Base-by-base conservation (phyloP, 2,888 invertebrate species). In the Stenolophus ochropezus region DNA sequence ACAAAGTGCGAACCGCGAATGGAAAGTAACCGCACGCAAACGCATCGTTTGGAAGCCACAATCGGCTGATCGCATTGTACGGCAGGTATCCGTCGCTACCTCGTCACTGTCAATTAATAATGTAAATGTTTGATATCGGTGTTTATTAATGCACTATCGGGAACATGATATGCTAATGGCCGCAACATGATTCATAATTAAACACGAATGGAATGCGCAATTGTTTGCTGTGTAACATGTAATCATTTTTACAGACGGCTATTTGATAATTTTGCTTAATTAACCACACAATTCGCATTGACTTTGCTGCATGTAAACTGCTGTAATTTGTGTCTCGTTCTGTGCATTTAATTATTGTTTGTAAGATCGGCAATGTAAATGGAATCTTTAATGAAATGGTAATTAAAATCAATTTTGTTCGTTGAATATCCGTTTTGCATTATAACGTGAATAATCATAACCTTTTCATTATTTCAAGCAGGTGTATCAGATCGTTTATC, bases 51-150 rank as follows among this genome's bases (percentile, higher is more conserved):
- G n/a, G n/a, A 6, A 25, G 4, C 61, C 61, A 25, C 61, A 61
- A 61, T 61, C 61, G 25, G 4, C 14, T 3, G 23, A 61, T 61
- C 61, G 61, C 23, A 23, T 61, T 61, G 61, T 61, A n/a, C 61
- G 25, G 51, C 61, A 61, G 61, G 61, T 61, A 73, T 73, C 33
- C 73, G 49, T 73, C 49, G 47, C 49, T 49, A 73, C 73, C 47
- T 51, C 23, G 51, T 73, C 73, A 73, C 23, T 51, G 51, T 51
- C 73, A 73, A 77, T 77, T 77, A 77, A 33, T 77, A 77, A 77
- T 61, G 77, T 61, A 77, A 77, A 77, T 77, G 33, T 77, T 77
- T 77, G 77, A 61, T 73, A 73, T 49, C 47, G 51, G 51, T 21
- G 51, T 73, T 61, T 77, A 77, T 77, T 61, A 77, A 77, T 61